Evolutionary conservation across 2,888 invertebrate genomes (phyloP), one percentile per base, ranked within the genome.

Genomic region (Nemoura dubitans): DNA sequence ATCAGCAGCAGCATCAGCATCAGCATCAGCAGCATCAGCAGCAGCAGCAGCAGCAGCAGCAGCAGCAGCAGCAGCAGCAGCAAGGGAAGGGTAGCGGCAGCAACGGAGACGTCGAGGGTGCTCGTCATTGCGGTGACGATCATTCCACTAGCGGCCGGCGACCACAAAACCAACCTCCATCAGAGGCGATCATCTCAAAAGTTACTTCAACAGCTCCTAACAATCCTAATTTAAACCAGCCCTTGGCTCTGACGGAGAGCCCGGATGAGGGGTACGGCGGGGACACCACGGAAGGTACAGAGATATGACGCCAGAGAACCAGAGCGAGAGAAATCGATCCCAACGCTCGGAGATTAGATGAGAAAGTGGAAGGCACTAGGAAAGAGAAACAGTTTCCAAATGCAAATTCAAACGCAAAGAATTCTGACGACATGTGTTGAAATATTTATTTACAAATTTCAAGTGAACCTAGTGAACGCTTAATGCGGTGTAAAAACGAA

Each of bases 211-310:
- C 86, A 84, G 21, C 76, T 83, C 43, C 86, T 77, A 43, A 43
- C 26, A 28, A 82, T 83, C 42, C 28, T 36, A 59, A 86, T 76
- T 76, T 76, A 59, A 36, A 83, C 86, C 82, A 83, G 59, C 42
- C 86, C 14, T 59, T 59, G 83, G 92, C 92, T n/a, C 89, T 93
- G 89, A 95, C 96, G 26, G 97, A 97, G 90, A 97, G 96, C 91
- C 96, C 97, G 76, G 97, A 97, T 91, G 97, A 97, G 91, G 97
- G 97, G 26, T 97, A 97, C 91, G 97, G 96, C 86, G 97, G 97
- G 76, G 97, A 97, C 89, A 93, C 92, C 36, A 93, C 92, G 85
- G 94, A 94, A 90, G 94, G 94, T 88, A 94, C 94, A 90, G 95
- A 95, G 90, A 95, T 95, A 92, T 95, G 95, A 95, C 95, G 93